Percentiles rank a stretch among this genome's conserved stretches.
phyloP scores from a whole-genome alignment of 2,113 vertebrate genomes.

The Cepphus grylle region DNA sequence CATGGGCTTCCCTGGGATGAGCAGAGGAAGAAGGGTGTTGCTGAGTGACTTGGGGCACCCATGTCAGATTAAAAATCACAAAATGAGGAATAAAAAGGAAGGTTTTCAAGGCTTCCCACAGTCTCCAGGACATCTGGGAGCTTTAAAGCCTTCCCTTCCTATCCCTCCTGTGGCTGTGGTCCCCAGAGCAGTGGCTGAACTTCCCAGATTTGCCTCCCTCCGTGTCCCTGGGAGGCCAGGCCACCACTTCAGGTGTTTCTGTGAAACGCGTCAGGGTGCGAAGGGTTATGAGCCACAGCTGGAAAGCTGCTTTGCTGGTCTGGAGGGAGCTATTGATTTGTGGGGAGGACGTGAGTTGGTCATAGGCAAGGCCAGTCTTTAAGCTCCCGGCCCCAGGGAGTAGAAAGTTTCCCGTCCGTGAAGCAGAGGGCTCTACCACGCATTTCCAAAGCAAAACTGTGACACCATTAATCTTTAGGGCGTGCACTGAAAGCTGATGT shows the following conservation, averaged over 20 bases:
- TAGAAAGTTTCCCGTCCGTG: neutral
- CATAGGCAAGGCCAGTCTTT: neutral
- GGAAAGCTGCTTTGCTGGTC: neutral
- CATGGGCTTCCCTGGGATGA: neutral
- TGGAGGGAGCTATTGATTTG: neutral
- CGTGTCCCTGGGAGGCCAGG: neutral
- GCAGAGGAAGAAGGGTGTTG: neutral
- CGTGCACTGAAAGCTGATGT: neutral
- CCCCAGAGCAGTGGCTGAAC: neutral
- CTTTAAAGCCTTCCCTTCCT: neutral
- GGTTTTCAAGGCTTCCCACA: neutral
- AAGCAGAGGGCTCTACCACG: neutral
- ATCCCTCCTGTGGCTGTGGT: neutral
- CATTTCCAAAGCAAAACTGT: neutral
- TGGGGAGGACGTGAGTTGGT: neutral
- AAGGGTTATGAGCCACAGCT: neutral
- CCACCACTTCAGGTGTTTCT: neutral
- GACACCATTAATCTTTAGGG: neutral
- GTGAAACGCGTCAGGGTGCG: accelerated
- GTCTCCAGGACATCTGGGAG: neutral
- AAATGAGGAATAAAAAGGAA: neutral
- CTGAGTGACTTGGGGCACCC: neutral
- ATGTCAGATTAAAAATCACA: neutral
- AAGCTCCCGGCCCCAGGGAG: neutral
- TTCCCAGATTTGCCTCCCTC: neutral